These are phyloP conservation scores for Decapterus maruadsi DNA, from an alignment of 2,797 vertebrate species.

Conservation along the genomic window DNA sequence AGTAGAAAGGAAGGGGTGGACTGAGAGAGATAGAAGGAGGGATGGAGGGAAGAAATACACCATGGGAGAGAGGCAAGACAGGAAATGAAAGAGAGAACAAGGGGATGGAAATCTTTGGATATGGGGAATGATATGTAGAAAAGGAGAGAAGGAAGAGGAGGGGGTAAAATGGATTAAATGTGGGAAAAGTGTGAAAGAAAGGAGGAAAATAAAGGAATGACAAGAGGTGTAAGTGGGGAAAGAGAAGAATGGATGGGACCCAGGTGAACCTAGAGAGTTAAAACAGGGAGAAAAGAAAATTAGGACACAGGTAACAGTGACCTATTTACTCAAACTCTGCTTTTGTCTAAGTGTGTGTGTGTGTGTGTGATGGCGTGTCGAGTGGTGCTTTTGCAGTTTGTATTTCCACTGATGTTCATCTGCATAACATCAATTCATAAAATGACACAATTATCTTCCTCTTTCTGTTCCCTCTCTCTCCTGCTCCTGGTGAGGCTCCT, in stretches of 20 bases:
- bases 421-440: background rate
- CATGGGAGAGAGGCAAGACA: background rate
- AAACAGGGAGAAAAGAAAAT: slow-evolving; percentile 21
- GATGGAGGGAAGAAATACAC: slow-evolving; percentile 2
- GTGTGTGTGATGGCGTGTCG: background rate
- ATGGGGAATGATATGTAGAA: background rate
- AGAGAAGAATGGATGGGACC: slow-evolving; percentile 3
- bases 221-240: background rate
- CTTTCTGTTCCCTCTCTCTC: background rate
- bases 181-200: background rate
- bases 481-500: slow-evolving; percentile 18
- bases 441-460: slow-evolving; percentile 22
- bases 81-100: background rate
- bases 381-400: slow-evolving; percentile 19
- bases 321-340: slow-evolving; percentile 48
- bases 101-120: background rate
- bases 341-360: background rate
- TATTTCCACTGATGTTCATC: slow-evolving; percentile 21
- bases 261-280: slow-evolving; percentile 18
- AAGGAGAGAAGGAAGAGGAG: background rate
- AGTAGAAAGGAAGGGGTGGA: background rate
- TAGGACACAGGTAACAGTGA: slow-evolving; percentile 44
- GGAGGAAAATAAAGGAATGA: background rate
- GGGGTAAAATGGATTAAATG: background rate
- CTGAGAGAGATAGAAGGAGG: background rate